Evolutionary conservation across 2,888 invertebrate species (phyloP).

Genomic region (Hydraecia micacea): DNA sequence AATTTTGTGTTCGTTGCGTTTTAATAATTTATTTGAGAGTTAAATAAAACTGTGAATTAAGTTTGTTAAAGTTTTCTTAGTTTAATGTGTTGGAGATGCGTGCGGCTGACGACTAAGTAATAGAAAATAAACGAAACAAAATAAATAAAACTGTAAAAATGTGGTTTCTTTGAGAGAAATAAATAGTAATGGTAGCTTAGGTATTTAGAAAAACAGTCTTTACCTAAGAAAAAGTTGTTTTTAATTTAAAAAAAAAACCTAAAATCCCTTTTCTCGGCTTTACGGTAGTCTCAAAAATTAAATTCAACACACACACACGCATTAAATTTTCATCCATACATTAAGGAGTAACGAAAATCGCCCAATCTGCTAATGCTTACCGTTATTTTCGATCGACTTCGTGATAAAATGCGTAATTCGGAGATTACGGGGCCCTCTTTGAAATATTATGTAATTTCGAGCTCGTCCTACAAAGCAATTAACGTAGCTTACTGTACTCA

Average conservation of each 20-base stretch:
- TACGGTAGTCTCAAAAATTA: neutral
- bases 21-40: neutral
- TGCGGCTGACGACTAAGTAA: constrained; percentile 1
- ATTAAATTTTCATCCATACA: constrained; percentile 24
- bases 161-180: neutral
- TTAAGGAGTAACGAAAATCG: constrained; percentile 42
- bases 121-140: constrained; percentile 11
- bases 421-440: constrained; percentile 67
- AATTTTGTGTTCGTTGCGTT: constrained; percentile 5
- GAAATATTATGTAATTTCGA: constrained; percentile 70
- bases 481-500: constrained; percentile 60
- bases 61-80: constrained; percentile 22
- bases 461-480: constrained; percentile 61
- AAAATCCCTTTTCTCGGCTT: neutral
- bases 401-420: constrained; percentile 78
- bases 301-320: constrained; percentile 20
- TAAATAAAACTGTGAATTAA: constrained; percentile 15
- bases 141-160: constrained; percentile 10
- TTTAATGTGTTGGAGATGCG: constrained; percentile 12
- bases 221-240: neutral
- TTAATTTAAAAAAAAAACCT: neutral
- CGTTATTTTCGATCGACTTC: constrained; percentile 68
- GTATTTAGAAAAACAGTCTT: neutral
- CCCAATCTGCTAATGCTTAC: constrained; percentile 44
- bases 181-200: neutral